phyloP scores from a whole-genome alignment of 2,888 invertebrate genomes.

The Scaptomyza reducta region DNA sequence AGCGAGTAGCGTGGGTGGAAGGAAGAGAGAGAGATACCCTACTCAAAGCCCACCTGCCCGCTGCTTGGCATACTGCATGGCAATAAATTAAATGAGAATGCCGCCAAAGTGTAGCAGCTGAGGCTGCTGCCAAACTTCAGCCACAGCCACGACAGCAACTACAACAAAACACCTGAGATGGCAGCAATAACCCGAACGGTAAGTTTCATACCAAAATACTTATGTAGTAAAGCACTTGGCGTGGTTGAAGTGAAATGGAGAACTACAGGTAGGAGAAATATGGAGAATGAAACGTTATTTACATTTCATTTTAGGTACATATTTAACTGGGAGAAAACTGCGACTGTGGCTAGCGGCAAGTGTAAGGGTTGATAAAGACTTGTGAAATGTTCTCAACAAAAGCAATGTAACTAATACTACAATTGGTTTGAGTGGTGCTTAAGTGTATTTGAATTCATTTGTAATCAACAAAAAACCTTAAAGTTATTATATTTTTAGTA shows the following conservation, averaged over 20 bases:
- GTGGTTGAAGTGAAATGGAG: constrained; percentile 12
- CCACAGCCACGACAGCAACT: constrained; percentile 23
- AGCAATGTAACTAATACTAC: neutral
- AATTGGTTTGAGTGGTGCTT: neutral
- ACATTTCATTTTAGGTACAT: constrained; percentile 60
- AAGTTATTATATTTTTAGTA: neutral
- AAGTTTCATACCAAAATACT: constrained; percentile 69
- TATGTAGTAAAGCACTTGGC: constrained; percentile 40
- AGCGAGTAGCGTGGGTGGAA: neutral
- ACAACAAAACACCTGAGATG: constrained; percentile 47
- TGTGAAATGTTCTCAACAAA: neutral
- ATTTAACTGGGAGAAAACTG: constrained; percentile 37
- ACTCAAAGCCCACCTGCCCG: constrained; percentile 55
- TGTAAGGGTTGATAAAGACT: constrained; percentile 5
- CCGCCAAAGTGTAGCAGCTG: constrained; percentile 80
- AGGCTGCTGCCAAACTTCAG: constrained; percentile 60
- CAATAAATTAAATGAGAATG: constrained; percentile 80
- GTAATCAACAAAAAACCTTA: neutral
- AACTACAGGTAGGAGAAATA: neutral
- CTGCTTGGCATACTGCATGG: constrained; percentile 54
- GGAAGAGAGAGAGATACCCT: constrained; percentile 32
- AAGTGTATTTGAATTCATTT: neutral
- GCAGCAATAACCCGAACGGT: constrained; percentile 47
- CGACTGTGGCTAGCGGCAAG: neutral
- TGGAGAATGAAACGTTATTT: constrained; percentile 47